A percentile compares a stretch with the other conserved stretches of the same genome.
phyloP scores from a whole-genome alignment of 2,113 vertebrate species.

The Hemiscyllium ocellatum region DNA sequence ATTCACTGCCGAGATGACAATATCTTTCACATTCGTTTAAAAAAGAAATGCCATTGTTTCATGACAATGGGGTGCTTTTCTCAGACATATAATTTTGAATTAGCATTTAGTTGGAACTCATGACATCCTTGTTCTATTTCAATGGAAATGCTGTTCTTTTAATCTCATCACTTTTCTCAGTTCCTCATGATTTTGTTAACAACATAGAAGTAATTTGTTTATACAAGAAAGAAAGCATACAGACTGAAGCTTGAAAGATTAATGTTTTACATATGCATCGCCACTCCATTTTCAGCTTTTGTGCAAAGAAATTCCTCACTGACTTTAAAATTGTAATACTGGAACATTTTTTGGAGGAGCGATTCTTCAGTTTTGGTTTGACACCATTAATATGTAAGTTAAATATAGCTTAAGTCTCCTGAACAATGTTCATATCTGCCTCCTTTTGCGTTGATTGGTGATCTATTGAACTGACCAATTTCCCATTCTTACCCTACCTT shows the following conservation, averaged over 20 bases:
- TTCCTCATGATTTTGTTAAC: conserved; percentile 27
- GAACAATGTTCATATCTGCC: neutral
- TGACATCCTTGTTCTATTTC: neutral
- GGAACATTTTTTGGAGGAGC: neutral
- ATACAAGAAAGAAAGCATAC: neutral
- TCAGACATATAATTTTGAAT: conserved; percentile 9
- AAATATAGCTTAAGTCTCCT: neutral
- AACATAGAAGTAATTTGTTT: neutral
- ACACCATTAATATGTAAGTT: neutral
- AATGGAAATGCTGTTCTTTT: neutral
- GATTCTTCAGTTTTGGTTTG: neutral
- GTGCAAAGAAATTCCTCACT: neutral
- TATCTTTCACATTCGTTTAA: neutral
- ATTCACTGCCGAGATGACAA: conserved; percentile 12
- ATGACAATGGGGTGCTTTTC: neutral
- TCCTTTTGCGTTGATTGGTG: neutral
- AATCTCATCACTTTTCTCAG: conserved; percentile 21
- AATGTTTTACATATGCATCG: neutral
- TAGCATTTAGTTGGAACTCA: neutral
- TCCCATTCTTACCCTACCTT: too few relatives aligned
- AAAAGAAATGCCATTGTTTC: neutral
- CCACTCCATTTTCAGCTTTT: neutral
- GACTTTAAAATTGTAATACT: neutral
- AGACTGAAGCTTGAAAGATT: neutral
- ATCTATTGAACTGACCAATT: neutral